Evolutionary conservation across 2,113 vertebrate species (phyloP).

Genomic region (Anas platyrhynchos): DNA sequence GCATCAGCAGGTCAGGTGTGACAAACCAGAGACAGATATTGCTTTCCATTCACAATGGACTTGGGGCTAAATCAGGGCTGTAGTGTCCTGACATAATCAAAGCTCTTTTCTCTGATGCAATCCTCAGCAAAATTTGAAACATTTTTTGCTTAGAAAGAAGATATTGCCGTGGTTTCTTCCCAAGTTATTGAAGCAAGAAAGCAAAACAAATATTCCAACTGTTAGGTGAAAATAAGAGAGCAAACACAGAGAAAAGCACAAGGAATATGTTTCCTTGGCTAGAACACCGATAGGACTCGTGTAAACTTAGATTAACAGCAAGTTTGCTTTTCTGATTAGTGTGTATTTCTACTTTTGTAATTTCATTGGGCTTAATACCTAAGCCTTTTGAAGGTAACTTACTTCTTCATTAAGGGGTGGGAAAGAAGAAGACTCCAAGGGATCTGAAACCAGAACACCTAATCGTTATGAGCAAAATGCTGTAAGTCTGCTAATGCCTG

Average conservation of each 20-base stretch:
- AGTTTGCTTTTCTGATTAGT: conserved; percentile 8
- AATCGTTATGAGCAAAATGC: neutral
- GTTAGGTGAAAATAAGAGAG: neutral
- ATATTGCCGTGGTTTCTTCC: neutral
- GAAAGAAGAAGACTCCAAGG: neutral
- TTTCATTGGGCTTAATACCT: neutral
- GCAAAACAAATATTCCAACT: neutral
- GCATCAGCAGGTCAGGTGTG: neutral
- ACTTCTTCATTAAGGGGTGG: neutral
- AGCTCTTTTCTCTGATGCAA: neutral
- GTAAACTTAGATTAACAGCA: neutral
- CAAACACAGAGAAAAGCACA: neutral
- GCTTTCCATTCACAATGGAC: neutral
- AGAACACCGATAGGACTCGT: neutral
- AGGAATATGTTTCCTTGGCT: neutral
- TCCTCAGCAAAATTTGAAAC: neutral
- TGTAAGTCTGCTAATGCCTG: neutral
- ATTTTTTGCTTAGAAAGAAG: neutral
- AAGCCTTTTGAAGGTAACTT: neutral
- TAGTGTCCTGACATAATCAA: neutral
- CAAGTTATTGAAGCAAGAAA: neutral
- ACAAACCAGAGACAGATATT: neutral
- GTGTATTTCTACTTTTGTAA: neutral
- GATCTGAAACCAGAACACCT: neutral
- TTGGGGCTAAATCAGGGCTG: neutral